Percentiles rank a stretch among this genome's conserved stretches.
phyloP scores from a whole-genome alignment of 2,797 vertebrate species.

The Oreortyx pictus region DNA sequence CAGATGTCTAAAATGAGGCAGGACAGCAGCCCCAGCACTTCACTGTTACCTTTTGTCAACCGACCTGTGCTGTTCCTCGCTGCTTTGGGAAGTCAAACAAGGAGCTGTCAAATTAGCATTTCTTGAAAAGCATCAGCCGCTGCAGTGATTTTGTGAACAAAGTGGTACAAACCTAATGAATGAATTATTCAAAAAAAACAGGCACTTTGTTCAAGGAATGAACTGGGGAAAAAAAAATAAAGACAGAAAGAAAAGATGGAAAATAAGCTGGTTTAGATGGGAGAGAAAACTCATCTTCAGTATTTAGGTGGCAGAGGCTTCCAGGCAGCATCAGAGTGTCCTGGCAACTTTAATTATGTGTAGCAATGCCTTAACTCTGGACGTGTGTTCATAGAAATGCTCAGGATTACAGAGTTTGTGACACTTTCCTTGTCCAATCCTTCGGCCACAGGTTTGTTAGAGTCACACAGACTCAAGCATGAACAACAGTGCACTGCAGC shows the following conservation, averaged over 20 bases:
- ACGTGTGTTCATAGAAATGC: background rate
- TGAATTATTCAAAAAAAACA: slow-evolving; percentile 47
- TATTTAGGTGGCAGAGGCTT: background rate
- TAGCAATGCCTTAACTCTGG: background rate
- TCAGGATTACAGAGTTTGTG: background rate
- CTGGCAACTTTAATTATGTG: background rate
- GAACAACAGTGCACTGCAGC: background rate
- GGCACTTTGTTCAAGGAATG: background rate
- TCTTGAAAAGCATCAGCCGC: background rate
- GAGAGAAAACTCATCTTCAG: background rate
- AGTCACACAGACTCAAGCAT: too few species aligned
- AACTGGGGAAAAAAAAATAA: background rate
- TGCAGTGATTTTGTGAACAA: slow-evolving; percentile 28
- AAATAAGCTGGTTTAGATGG: background rate
- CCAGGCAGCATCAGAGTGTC: background rate
- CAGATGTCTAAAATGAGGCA: rapidly evolving
- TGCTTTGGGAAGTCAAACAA: background rate
- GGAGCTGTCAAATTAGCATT: background rate
- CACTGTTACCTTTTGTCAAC: background rate
- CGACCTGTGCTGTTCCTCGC: background rate
- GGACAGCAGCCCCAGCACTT: background rate
- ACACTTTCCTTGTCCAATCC: too few species aligned
- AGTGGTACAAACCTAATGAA: slow-evolving; percentile 20
- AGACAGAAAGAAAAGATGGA: background rate
- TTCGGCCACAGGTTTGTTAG: background rate